phyloP scores from a whole-genome alignment of 2,113 vertebrate species.

The Arvicanthis niloticus region DNA sequence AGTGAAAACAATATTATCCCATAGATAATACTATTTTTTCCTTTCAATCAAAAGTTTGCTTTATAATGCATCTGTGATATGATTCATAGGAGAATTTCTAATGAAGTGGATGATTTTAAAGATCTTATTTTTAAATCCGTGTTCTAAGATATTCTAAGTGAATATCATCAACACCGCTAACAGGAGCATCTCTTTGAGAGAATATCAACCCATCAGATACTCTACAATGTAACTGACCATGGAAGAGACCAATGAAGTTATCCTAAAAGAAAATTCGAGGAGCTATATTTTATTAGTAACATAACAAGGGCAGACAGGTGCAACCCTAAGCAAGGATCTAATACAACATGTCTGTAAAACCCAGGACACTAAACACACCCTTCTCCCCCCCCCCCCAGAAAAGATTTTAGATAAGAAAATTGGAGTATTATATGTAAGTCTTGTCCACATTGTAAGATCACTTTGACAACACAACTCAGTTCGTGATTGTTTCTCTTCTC shows the following conservation, averaged over 20 bases:
- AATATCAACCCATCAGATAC: background rate
- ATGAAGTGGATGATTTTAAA: background rate
- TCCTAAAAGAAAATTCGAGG: background rate
- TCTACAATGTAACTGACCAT: background rate
- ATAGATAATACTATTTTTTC: background rate
- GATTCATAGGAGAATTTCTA: background rate
- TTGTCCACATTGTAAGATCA: background rate
- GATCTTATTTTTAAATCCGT: background rate
- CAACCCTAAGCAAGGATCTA: background rate
- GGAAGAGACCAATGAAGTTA: background rate
- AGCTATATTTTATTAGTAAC: background rate
- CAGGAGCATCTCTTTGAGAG: background rate
- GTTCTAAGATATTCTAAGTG: slow-evolving; percentile 3
- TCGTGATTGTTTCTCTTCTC: slow-evolving; percentile 15
- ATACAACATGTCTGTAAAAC: background rate
- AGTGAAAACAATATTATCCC: background rate
- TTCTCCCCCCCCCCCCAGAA: rapidly evolving
- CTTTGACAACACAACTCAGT: background rate
- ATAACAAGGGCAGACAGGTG: background rate
- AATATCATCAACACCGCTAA: background rate
- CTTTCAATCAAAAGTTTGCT: background rate
- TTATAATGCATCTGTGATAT: background rate
- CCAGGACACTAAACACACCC: background rate
- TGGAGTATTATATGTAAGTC: background rate
- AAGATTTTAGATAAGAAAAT: background rate